Evolutionary conservation across 2,888 invertebrate genomes (phyloP), one percentile per base, ranked within the genome.

Genomic region (Polydrusus tereticollis): DNA sequence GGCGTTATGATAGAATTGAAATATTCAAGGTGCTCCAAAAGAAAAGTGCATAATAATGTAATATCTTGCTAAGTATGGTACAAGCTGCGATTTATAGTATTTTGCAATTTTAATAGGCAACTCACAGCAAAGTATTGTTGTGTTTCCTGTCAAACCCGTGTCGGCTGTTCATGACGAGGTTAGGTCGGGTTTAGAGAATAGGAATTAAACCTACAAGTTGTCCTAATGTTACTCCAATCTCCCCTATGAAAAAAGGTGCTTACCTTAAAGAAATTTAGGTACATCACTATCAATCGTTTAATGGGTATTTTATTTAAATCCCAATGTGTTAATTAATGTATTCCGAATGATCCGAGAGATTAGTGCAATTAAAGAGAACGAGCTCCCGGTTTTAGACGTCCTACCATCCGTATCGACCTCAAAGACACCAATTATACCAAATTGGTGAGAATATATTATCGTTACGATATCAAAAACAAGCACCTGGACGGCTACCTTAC

Each of bases 281-380:
- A 80, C 80, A 80, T 75, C 81, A 82, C 83, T 83, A 83, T 83
- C 83, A 84, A 84, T 84, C 82, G 79, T 76, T 79, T 84, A 85
- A 85, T 83, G 84, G 80, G 81, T 81, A 84, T 85, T 85, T 85
- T 85, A 85, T 85, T 85, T 83, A 85, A 85, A 85, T 85, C 75
- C 77, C 80, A 81, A 85, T 84, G 85, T 85, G 85, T 85, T 85
- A 85, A 85, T 85, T 85, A 84, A 84, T 83, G 84, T 81, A 83
- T 82, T 80, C 81, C 77, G 79, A 81, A 79, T 80, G 81, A 82
- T 79, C 80, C 76, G 78, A 78, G 78, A 82, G 83, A 84, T 84
- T 84, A 83, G 83, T 82, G 83, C 83, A 84, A 84, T 84, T 84
- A 84, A 85, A 81, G 52, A 77, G 80, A 80, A 81, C 78, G 79